These are phyloP conservation scores for Ericerus pela DNA, from an alignment of 1,140 invertebrate genomes.

Conservation along the genomic window DNA sequence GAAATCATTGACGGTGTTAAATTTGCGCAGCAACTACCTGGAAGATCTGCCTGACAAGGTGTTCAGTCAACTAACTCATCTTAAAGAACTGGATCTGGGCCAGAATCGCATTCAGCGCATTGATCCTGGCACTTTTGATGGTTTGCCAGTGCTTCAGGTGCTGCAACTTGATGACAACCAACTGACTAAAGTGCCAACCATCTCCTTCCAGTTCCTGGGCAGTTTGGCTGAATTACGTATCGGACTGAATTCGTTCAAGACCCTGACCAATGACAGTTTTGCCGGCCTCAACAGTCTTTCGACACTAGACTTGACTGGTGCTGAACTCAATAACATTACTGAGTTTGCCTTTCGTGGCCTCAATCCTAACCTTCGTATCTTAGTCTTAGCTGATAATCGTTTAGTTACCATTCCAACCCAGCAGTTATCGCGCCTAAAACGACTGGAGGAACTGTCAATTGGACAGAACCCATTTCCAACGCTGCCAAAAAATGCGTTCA, in stretches of 20 bases:
- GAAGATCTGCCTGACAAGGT: conserved; percentile 56
- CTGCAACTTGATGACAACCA: conserved; percentile 75
- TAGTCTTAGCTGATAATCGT: conserved; percentile 65
- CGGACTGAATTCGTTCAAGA: conserved; percentile 62
- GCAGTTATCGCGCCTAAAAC: conserved; percentile 48
- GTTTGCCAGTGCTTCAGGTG: conserved; percentile 53
- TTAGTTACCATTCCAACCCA: conserved; percentile 55
- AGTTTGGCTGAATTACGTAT: conserved; percentile 67
- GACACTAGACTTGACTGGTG: conserved; percentile 61
- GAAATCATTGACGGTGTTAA: conserved; percentile 57
- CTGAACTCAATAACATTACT: conserved; percentile 58
- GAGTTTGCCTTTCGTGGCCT: conserved; percentile 58
- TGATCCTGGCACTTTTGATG: conserved; percentile 60
- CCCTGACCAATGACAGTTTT: conserved; percentile 57
- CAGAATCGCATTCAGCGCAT: conserved; percentile 70
- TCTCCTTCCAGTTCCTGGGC: conserved; percentile 50
- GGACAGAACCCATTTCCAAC: conserved; percentile 64
- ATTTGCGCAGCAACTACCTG: conserved; percentile 65
- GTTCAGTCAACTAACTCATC: conserved; percentile 53
- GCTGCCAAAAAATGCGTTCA: conserved; percentile 53
- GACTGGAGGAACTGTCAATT: conserved; percentile 61
- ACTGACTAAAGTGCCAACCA: conserved; percentile 53
- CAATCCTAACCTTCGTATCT: conserved; percentile 43
- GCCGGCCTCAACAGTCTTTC: conserved; percentile 52
- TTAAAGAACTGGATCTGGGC: conserved; percentile 74